Base-by-base conservation (phyloP, 2,113 vertebrate genomes). In the Callithrix jacchus region DNA sequence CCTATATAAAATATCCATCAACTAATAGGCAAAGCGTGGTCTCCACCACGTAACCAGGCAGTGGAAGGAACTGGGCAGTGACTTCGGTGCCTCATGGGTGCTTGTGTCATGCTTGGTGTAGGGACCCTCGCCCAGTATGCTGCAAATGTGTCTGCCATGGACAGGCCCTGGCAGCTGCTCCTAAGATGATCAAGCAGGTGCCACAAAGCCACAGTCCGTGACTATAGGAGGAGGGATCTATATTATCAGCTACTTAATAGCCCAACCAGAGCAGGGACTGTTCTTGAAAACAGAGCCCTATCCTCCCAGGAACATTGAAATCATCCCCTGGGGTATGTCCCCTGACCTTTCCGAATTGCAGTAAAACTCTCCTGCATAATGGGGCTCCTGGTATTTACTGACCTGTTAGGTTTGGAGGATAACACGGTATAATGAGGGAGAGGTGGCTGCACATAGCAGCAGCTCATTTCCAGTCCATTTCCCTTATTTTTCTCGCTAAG, bases 131-230 rank as follows among this genome's bases (percentile, higher is more conserved):
- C 4, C 37, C 13, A 10, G 80, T 25, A 42, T 30, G 25, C n/a
- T 25, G 25, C 2, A 6, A 9, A 8, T 2, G 3, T 76, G 45
- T 45, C 45, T 45, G 1, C 17, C 49, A 12, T 61, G 25, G 37
- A 30, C 3, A 6, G 56, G 14, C 27, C 35, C n/a, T 17, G 4
- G 30, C 2, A 40, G 42, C n/a, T 0, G 0, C 49, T 32, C n/a
- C 61, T 14, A 35, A 45, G 32, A 32, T 1, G 18, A 13, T 0
- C 0, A 3, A 14, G 5, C 73, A 27, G 27, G 21, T 0, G 0
- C 14, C 13, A 23, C 56, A 4, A 2, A 13, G 54, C 17, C 10
- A 11, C 16, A 0, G 20, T 10, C 18, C 2, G 1, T 37, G 32
- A 35, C 37, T 4, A 71, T 8, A n/a, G 4, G 23, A 80, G 42